A percentile compares a stretch with the other conserved stretches of the same genome.
phyloP scores from a whole-genome alignment of 2,113 vertebrate species.

The Morone chrysops region DNA sequence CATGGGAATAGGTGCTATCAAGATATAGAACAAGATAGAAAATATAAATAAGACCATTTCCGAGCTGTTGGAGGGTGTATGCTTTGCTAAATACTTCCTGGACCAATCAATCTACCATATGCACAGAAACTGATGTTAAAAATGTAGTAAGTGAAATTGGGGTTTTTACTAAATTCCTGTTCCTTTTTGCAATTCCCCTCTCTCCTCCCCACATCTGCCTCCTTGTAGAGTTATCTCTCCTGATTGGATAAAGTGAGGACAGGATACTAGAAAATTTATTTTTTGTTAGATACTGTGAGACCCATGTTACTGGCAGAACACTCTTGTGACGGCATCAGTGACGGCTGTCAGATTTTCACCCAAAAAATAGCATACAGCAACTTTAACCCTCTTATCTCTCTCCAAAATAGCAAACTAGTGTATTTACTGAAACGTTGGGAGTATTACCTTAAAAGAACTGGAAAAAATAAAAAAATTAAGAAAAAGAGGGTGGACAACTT shows the following conservation, averaged over 20 bases:
- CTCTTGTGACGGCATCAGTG: too few relatives aligned
- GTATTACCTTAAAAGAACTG: neutral
- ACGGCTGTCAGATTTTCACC: too few relatives aligned
- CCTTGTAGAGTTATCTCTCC: too few relatives aligned
- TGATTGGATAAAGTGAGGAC: too few relatives aligned
- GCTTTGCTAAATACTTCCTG: conserved; percentile 25
- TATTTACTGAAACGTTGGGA: neutral
- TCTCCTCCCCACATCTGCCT: too few relatives aligned
- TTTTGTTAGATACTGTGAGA: too few relatives aligned
- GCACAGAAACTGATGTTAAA: conserved; percentile 1
- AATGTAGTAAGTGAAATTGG: too few relatives aligned
- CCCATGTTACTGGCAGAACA: too few relatives aligned
- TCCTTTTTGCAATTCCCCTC: too few relatives aligned
- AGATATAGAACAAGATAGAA: neutral
- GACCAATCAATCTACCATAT: neutral
- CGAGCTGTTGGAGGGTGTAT: neutral
- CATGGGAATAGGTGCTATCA: neutral
- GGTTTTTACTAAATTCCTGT: too few relatives aligned
- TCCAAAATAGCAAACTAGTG: neutral
- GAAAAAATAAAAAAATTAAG: neutral
- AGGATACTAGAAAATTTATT: too few relatives aligned
- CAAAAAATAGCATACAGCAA: too few relatives aligned
- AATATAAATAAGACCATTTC: conserved; percentile 6
- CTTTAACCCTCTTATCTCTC: conserved; percentile 7
- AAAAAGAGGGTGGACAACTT: neutral